Conservation (phyloP, 2,113 vertebrate species). For the Reinhardtius hippoglossoides region DNA sequence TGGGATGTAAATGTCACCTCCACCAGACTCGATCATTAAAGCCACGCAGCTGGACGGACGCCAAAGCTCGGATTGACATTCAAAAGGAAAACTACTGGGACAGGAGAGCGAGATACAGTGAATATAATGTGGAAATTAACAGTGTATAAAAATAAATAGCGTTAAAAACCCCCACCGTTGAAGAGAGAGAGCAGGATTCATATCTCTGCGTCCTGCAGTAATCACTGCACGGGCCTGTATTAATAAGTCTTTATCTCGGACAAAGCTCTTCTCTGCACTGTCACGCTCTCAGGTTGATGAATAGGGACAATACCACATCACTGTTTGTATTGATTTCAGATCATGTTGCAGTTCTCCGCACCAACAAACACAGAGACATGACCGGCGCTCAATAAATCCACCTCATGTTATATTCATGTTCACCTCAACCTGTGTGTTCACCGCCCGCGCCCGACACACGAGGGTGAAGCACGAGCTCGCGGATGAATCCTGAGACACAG, state of each 20-base stretch:
- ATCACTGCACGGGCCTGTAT: neutral
- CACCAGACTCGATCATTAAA: slow-evolving; percentile 51
- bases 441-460: slow-evolving; percentile 4
- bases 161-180: too few relatives aligned
- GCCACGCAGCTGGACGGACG: slow-evolving; percentile 41
- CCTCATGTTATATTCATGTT: slow-evolving; percentile 71
- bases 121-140: too few relatives aligned
- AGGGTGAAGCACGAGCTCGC: neutral
- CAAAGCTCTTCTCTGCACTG: neutral
- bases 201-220: neutral
- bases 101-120: neutral
- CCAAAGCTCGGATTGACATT: slow-evolving; percentile 41
- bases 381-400: slow-evolving; percentile 64
- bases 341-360: slow-evolving; percentile 60
- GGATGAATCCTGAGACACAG: neutral
- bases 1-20: slow-evolving; percentile 75
- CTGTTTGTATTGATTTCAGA: slow-evolving; percentile 70
- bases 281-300: slow-evolving; percentile 27
- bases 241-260: neutral
- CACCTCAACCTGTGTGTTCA: slow-evolving; percentile 59
- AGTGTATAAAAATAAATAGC: too few relatives aligned
- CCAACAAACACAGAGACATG: slow-evolving; percentile 64
- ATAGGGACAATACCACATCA: slow-evolving; percentile 55
- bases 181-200: too few relatives aligned
- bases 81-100: slow-evolving; percentile 2